phyloP scores from a whole-genome alignment of 2,888 invertebrate species.

The Bibio marci region DNA sequence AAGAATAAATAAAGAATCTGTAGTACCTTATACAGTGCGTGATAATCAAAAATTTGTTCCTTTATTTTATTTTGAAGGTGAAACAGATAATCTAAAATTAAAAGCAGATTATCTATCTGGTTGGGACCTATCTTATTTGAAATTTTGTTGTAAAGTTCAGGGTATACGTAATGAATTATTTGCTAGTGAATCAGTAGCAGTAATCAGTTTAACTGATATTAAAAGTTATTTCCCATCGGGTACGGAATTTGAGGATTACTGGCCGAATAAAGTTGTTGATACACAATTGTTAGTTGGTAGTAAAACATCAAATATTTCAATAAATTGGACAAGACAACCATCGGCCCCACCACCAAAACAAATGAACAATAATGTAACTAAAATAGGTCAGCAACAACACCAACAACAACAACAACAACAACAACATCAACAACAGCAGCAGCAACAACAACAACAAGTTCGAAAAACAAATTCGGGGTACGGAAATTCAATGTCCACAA shows the following conservation, averaged over 20 bases:
- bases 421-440: constrained; percentile 19
- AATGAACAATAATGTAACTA: constrained; percentile 13
- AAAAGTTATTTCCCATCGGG: constrained; percentile 81
- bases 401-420: constrained; percentile 18
- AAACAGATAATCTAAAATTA: constrained; percentile 77
- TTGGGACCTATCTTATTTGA: constrained; percentile 84
- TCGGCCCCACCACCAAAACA: constrained; percentile 44
- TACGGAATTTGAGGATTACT: constrained; percentile 81
- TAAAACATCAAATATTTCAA: constrained; percentile 35
- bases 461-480: constrained; percentile 16
- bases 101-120: constrained; percentile 76
- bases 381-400: constrained; percentile 18
- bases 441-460: constrained; percentile 15
- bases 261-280: constrained; percentile 72
- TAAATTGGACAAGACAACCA: constrained; percentile 66
- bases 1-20: constrained; percentile 80
- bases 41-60: constrained; percentile 78
- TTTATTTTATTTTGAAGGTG: constrained; percentile 69
- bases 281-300: constrained; percentile 52
- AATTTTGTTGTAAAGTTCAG: constrained; percentile 89
- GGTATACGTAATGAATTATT: constrained; percentile 82
- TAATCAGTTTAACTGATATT: constrained; percentile 77
- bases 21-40: constrained; percentile 79
- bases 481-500: constrained; percentile 7
- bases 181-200: constrained; percentile 78